Base-by-base conservation (phyloP, 2,888 invertebrate species). In the Amiota minor region DNA sequence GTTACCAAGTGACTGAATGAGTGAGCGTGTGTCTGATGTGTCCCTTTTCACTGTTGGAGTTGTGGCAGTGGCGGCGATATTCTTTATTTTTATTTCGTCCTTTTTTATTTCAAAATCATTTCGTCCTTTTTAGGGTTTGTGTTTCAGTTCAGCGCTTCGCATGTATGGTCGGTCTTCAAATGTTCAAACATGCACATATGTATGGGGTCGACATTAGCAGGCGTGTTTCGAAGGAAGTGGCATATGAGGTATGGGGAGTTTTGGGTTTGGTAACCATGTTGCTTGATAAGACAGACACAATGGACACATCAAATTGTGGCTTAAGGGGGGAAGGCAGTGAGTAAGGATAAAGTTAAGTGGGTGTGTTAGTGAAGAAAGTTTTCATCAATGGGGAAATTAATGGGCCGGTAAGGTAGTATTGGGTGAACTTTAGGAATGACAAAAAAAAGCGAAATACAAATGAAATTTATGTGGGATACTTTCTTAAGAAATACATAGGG, bases 271-370 rank as follows among this genome's bases (percentile, higher is more conserved):
- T 83, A 79, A 80, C 86, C 86, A 86, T 83, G 83, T 82, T 81
- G 85, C 81, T 85, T 86, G 87, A 88, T 87, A 87, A 87, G 87
- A 86, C 87, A 87, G 88, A 87, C 87, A 86, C 88, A 88, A 88
- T 87, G 87, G 87, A 86, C 88, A 88, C 84, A 86, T 87, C 87
- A 87, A 87, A 86, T 84, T 88, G 87, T 85, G 87, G 85, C 87
- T 86, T 84, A 84, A 78, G 81, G 20, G 59, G 18, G 6, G 11
- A 11, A 20, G 18, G 10, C 10, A 59, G 20, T 18, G 59, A 59
- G 10, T 18, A 10, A 18, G 20, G 20, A 20, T 35, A 59, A 20
- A 9, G 18, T 80, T 80, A 75, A 77, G 76, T 80, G 81, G 69
- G 77, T 69, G 72, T 61, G 49, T 46, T 74, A 16, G 67, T 35